Base-by-base conservation (phyloP, 1,140 invertebrate species). In the Galendromus occidentalis region DNA sequence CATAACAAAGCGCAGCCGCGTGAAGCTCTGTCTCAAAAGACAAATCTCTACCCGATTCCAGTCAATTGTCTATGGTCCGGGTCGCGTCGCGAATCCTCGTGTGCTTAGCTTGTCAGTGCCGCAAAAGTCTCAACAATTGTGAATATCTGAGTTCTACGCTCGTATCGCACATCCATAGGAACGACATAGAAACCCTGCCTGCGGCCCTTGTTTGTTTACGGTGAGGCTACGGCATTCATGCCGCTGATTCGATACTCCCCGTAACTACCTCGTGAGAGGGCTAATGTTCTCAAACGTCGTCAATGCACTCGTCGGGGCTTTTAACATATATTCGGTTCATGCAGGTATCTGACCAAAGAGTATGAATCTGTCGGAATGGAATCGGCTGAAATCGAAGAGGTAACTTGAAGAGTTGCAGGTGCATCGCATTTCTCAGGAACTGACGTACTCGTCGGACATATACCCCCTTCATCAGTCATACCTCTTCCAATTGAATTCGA, bases 101-200 rank as follows among this genome's bases (percentile, higher is more conserved):
- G n/a, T 59, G 51, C 22, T 22, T 59, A 6, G 51, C 51, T 2
- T 25, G 25, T 25, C 51, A 59, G 25, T 59, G 51, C 20, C 51
- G 51, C 33, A 59, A 59, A 59, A 59, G 51, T 25, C 51, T 59
- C 51, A 59, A 25, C 22, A 59, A 59, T 25, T 59, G 51, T 33
- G 51, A 59, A 33, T 59, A 29, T 9, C 51, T 59, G n/a, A 17
- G 51, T 29, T 17, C 14, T 9, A 59, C 51, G 2, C 51, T 59
- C 17, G 51, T 59, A 2, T 25, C 14, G 14, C 51, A 59, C 33
- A 25, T 59, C 2, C 51, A 59, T 33, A 25, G 51, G 33, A 59
- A 59, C 22, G 51, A 59, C 2, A 33, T 29, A 22, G 25, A 59
- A 25, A 59, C 51, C 6, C 9, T 59, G 22, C 51, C 51, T 33